Evolutionary conservation across 2,113 vertebrate species (phyloP).

Genomic region (Talpa occidentalis): DNA sequence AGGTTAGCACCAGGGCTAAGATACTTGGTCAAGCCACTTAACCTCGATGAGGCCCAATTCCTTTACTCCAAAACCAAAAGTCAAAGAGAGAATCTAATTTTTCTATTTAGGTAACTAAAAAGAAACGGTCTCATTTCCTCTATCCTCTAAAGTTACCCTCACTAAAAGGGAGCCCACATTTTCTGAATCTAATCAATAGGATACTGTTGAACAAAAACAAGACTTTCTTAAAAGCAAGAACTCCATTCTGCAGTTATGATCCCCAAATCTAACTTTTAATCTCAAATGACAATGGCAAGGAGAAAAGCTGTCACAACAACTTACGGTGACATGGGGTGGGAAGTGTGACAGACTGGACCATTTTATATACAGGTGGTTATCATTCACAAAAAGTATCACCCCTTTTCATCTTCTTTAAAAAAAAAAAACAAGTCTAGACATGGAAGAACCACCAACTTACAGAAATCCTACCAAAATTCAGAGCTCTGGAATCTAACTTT

Average conservation of each 20-base stretch:
- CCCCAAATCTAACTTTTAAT: conserved; percentile 10
- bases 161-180: conserved; percentile 20
- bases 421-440: conserved; percentile 42
- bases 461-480: conserved; percentile 45
- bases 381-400: not conserved
- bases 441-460: conserved; percentile 8
- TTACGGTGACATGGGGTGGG: not conserved
- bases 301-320: conserved; percentile 3
- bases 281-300: conserved; percentile 12
- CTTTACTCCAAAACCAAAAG: conserved; percentile 39
- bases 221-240: conserved; percentile 29
- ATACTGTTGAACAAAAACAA: not conserved
- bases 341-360: not conserved
- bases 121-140: not conserved
- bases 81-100: conserved; percentile 14
- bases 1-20: not conserved
- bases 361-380: not conserved
- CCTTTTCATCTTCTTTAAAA: conserved; percentile 44
- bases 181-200: conserved; percentile 42
- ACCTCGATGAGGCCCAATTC: conserved; percentile 10
- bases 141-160: not conserved
- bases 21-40: not conserved
- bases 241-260: not conserved
- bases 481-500: conserved; percentile 42
- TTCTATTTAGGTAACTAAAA: conserved; percentile 42